A percentile compares a stretch with the other conserved stretches of the same genome.
These are phyloP conservation scores for Euthynnus affinis DNA, from an alignment of 2,797 vertebrate genomes.

Conservation along the genomic window DNA sequence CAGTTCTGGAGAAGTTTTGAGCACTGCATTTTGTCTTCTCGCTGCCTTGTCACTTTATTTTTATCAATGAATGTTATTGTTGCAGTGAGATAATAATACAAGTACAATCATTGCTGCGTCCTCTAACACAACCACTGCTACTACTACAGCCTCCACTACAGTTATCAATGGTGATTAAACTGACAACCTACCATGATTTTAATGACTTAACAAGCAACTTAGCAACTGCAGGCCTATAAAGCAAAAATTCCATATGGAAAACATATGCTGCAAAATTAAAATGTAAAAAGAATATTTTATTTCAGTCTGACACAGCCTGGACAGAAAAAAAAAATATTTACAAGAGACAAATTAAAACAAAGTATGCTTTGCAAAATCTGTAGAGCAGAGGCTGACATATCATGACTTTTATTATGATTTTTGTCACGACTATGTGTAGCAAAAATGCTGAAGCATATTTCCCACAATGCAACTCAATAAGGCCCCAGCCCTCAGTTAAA, in stretches of 20 bases:
- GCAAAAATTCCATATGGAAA: too few species aligned
- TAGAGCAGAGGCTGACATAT: not conserved
- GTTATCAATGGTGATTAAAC: not conserved
- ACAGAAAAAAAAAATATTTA: too few species aligned
- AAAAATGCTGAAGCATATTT: not conserved
- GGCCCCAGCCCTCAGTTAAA: too few species aligned
- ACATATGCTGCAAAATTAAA: too few species aligned
- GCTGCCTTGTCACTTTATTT: slow-evolving; percentile 8
- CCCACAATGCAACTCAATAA: not conserved
- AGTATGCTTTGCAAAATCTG: too few species aligned
- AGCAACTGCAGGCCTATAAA: not conserved
- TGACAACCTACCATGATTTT: not conserved
- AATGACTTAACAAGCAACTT: not conserved
- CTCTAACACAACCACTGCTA: not conserved
- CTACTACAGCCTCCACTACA: not conserved
- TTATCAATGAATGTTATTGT: slow-evolving; percentile 4
- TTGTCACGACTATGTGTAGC: not conserved
- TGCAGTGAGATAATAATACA: not conserved
- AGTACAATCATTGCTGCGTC: not conserved
- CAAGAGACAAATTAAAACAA: too few species aligned
- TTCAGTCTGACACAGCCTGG: not conserved
- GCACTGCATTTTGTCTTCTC: slow-evolving; percentile 1
- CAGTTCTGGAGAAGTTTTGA: not conserved
- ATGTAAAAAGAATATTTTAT: not conserved
- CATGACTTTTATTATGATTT: too few species aligned